Evolutionary conservation across 2,113 vertebrate species (phyloP).

Genomic region (Rutilus rutilus): DNA sequence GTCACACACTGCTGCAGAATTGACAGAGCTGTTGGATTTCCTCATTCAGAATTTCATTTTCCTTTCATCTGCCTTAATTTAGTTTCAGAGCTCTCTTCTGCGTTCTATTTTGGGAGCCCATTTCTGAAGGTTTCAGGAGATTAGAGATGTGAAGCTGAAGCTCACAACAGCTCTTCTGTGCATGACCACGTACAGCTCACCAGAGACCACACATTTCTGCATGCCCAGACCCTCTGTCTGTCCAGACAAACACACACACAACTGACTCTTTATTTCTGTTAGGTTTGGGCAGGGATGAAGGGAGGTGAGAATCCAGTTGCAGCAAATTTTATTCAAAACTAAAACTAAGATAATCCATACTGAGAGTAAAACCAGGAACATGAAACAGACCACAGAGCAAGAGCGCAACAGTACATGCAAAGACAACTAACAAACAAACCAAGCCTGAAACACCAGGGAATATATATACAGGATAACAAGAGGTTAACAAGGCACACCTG

Average conservation of each 20-base stretch:
- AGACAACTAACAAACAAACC: no score
- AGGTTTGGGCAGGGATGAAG: no score
- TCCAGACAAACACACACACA: background rate
- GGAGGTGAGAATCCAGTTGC: no score
- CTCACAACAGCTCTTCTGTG: constrained; percentile 31
- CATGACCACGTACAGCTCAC: constrained; percentile 27
- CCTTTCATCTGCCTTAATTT: constrained; percentile 18
- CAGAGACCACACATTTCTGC: constrained; percentile 22
- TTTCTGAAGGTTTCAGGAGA: constrained; percentile 30
- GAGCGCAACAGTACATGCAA: no score
- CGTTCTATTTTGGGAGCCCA: background rate
- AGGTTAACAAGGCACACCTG: no score
- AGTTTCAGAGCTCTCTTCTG: constrained; percentile 22
- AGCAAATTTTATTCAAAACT: no score
- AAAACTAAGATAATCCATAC: no score
- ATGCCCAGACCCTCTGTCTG: background rate
- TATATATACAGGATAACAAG: no score
- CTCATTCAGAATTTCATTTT: constrained; percentile 29
- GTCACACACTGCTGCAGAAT: background rate
- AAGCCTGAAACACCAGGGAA: no score
- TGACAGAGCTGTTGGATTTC: constrained; percentile 17
- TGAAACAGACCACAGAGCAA: no score
- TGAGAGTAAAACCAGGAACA: no score
- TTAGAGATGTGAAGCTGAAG: constrained; percentile 31
- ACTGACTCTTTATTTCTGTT: no score